Evolutionary conservation across 2,797 vertebrate genomes (phyloP), one percentile per base, ranked within the genome.

Genomic region (Eulemur albifrons): DNA sequence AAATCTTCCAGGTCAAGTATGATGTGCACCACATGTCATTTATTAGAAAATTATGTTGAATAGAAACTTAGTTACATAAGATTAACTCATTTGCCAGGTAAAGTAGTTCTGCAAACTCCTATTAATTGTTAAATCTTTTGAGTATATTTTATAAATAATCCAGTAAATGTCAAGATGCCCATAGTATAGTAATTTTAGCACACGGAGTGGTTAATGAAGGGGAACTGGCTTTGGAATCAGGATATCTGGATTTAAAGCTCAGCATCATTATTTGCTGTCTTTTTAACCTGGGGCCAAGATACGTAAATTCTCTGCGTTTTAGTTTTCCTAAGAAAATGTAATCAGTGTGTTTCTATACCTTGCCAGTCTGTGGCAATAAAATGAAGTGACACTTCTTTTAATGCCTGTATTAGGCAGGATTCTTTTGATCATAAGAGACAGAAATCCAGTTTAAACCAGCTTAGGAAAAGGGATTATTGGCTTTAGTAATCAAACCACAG

Each of bases 61-160:
- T 63, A 88, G 48, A 92, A 95, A 90, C 76, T 75, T 84, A 94
- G 4, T 67, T 93, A 57, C 52, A 15, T 84, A 73, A 93, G 32
- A 57, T 82, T 72, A 90, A n/a, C 5, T 15, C 43, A 63, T 90
- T 93, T 96, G 4, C 52, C 84, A 85, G n/a, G 72, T 73, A 94
- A 93, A 52, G 15, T 61, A 52, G 14, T 90, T 82, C 23, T 96
- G 4, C 35, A 76, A 61, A 72, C 12, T 82, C 18, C 11, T 18
- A 75, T 83, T 11, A 87, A 12, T 67, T 85, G 59, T 92, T 43
- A 40, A 77, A 14, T 79, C 40, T 94, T 96, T 92, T 93, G 18
- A 72, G 18, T 88, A n/a, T 92, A 27, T 80, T 96, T 93, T 93
- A 67, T 93, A 92, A 85, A 77, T 69, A 88, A 57, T 90, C 32